Conservation (phyloP, 2,113 vertebrate species). For the Ceyx cyanopectus region DNA sequence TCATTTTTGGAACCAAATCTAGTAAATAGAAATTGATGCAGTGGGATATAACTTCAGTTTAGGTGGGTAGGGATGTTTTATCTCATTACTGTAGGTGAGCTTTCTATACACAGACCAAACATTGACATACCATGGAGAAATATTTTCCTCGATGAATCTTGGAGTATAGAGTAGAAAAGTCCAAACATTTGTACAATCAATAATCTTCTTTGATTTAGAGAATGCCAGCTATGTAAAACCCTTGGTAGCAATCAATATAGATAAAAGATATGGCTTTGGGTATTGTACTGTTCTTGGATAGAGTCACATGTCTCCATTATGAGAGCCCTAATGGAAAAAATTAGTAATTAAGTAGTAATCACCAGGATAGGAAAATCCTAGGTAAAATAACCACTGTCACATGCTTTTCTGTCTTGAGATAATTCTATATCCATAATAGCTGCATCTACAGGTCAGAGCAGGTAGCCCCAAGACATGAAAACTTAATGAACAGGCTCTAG, state of each 20-base stretch:
- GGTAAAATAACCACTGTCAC: neutral
- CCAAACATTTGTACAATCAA: neutral
- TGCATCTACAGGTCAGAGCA: too few relatives aligned
- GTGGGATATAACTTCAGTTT: neutral
- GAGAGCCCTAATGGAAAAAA: neutral
- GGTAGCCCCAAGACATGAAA: neutral
- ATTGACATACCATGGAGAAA: neutral
- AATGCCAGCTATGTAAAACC: neutral
- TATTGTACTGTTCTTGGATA: neutral
- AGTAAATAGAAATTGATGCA: neutral
- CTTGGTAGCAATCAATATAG: neutral
- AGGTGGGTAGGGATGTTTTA: neutral
- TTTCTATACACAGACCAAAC: neutral
- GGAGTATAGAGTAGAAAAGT: accelerated
- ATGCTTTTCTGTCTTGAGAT: neutral
- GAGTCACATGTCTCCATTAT: neutral
- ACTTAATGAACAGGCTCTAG: neutral
- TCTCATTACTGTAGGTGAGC: neutral
- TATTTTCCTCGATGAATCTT: neutral
- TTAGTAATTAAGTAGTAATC: neutral
- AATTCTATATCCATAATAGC: too few relatives aligned
- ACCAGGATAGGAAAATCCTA: neutral
- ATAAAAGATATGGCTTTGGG: neutral
- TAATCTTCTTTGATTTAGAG: neutral
- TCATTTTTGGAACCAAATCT: neutral